Evolutionary conservation across 2,113 vertebrate genomes (phyloP).

Genomic region (Callorhinus ursinus): DNA sequence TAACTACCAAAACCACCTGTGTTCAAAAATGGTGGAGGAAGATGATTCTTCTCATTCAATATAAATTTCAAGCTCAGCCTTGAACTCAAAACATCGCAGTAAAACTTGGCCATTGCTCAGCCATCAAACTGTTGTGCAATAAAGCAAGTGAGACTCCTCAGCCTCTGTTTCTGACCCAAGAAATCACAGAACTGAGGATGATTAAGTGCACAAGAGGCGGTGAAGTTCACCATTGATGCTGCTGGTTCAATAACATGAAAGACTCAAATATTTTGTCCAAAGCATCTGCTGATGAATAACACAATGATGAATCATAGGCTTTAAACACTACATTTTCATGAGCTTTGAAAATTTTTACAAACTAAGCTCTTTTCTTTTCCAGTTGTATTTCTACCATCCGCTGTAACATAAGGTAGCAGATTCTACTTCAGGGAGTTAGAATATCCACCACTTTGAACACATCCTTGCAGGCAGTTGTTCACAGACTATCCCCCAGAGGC

Average conservation of each 20-base stretch:
- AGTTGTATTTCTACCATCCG: background rate
- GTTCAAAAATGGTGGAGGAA: background rate
- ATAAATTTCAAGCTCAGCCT: background rate
- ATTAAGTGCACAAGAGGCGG: background rate
- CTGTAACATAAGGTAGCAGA: background rate
- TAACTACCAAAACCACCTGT: background rate
- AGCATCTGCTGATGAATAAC: background rate
- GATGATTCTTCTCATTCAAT: background rate
- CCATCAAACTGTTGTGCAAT: background rate
- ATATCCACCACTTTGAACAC: conserved; percentile 23
- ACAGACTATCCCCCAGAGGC: background rate
- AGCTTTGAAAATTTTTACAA: background rate
- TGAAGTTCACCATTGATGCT: background rate
- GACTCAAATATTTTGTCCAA: background rate
- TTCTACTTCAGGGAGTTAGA: background rate
- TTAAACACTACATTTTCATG: background rate
- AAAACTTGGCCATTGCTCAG: background rate
- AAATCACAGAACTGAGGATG: background rate
- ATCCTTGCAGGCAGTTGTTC: background rate
- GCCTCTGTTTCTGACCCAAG: background rate
- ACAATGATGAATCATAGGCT: background rate
- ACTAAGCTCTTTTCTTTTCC: background rate
- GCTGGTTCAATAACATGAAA: background rate
- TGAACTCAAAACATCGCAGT: background rate
- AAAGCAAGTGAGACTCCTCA: background rate